Conservation (phyloP, 1,140 invertebrate genomes). For the Anagrus nilaparvatae region DNA sequence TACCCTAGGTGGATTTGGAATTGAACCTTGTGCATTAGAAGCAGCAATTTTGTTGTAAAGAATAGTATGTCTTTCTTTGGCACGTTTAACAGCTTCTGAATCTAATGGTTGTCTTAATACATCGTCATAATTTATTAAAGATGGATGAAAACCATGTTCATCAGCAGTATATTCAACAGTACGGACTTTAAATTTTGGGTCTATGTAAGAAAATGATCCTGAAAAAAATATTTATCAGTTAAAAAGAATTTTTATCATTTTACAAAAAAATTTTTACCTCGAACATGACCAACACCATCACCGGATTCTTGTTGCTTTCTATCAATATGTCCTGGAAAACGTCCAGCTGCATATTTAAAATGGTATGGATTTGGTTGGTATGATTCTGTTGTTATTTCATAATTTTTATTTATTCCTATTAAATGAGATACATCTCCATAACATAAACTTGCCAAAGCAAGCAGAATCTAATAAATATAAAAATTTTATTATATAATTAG, state of each 20-base stretch:
- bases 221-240: conserved; percentile 11
- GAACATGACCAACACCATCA: conserved; percentile 55
- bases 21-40: conserved; percentile 48
- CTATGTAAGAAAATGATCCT: conserved; percentile 64
- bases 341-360: conserved; percentile 62
- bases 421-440: conserved; percentile 24
- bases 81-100: conserved; percentile 53
- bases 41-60: conserved; percentile 60
- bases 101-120: conserved; percentile 42
- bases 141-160: conserved; percentile 57
- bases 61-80: conserved; percentile 50
- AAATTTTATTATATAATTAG: too few species aligned
- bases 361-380: conserved; percentile 58
- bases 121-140: conserved; percentile 44
- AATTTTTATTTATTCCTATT: too few species aligned
- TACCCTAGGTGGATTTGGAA: conserved; percentile 23
- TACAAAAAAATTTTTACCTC: conserved; percentile 45
- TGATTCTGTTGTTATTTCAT: too few species aligned
- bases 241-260: too few species aligned
- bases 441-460: conserved; percentile 17
- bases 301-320: conserved; percentile 58
- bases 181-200: conserved; percentile 55
- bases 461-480: conserved; percentile 19
- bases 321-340: conserved; percentile 59
- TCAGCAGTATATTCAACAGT: conserved; percentile 60